Base-by-base conservation (phyloP, 2,113 vertebrate species). In the Pelecanus crispus region DNA sequence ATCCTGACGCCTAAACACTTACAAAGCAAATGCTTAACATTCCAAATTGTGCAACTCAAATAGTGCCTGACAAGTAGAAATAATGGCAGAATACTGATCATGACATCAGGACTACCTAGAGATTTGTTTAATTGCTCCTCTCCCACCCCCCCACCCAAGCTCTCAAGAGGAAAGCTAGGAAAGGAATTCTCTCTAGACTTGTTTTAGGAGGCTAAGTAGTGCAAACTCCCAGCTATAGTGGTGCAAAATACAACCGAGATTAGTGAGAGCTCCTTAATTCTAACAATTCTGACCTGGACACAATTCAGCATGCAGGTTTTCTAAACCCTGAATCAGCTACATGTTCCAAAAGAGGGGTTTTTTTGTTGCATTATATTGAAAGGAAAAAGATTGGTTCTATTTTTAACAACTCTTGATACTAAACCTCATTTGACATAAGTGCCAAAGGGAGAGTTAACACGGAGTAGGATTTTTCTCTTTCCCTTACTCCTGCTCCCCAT, bases 351-450 rank as follows among this genome's bases (percentile, higher is more conserved):
- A 8, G 16, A 65, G 40, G 21, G 11, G 13, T 9, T 71, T 92
- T 96, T 62, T 95, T 95, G 83, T 82, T 94, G 97, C 77, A 78
- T 89, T 97, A 90, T 32, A 95, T 80, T 90, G 95, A 95, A 97
- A 97, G 81, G 65, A 75, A 72, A 92, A 85, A 94, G 96, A 92
- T 92, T 92, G 87, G 74, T 97, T 96, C 91, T 97, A 88, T 96
- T 98, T 98, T 97, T 97, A 97, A 91, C 80, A 96, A 68, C 67
- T 97, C 95, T 90, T 85, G 91, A 96, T 96, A 97, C 92, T 96
- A 97, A 97, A 97, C 88, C 92, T 97, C 97, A 97, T 97, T 97
- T 97, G 93, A 97, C 88, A 86, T 92, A 95, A 98, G 94, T 28
- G 81, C 95, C 94, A 95, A 98, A 97, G 94, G 94, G 94, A 98